Percentiles rank a stretch among this genome's conserved stretches.
phyloP scores from a whole-genome alignment of 1,140 invertebrate genomes.

The Dreissena rostriformis region DNA sequence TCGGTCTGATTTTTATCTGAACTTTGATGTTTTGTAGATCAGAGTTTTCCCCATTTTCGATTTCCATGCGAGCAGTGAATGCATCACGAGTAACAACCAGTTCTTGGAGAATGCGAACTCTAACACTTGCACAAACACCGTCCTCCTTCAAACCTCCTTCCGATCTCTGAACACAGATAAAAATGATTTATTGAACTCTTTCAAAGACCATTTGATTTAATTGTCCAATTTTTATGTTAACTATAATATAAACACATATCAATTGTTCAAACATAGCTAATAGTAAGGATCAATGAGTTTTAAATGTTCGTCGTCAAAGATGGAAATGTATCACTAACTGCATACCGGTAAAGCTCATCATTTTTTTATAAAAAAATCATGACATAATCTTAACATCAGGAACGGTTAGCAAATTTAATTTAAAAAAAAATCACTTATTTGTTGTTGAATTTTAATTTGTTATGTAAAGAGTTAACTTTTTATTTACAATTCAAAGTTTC shows the following conservation, averaged over 20 bases:
- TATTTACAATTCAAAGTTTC: no score
- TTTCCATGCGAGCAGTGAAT: slow-evolving; percentile 61
- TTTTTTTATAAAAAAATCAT: no score
- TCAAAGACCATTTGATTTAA: neutral
- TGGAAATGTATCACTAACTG: no score
- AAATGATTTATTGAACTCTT: no score
- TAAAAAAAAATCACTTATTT: no score
- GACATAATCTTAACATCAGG: no score
- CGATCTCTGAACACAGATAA: neutral
- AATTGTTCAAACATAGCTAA: neutral
- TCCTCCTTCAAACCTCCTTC: slow-evolving; percentile 39
- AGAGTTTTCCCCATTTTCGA: slow-evolving; percentile 62
- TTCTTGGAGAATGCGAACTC: slow-evolving; percentile 62
- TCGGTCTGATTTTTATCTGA: slow-evolving; percentile 45
- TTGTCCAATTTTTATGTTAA: neutral
- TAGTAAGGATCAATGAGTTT: no score
- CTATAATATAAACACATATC: neutral
- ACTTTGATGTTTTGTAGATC: slow-evolving; percentile 44
- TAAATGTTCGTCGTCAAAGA: no score
- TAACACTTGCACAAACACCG: slow-evolving; percentile 66
- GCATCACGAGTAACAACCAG: slow-evolving; percentile 62
- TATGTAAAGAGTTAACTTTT: no score
- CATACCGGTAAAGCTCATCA: no score
- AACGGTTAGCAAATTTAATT: no score
- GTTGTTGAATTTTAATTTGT: no score